Evolutionary conservation across 2,888 invertebrate genomes (phyloP).

Genomic region (Epirrita christyi): DNA sequence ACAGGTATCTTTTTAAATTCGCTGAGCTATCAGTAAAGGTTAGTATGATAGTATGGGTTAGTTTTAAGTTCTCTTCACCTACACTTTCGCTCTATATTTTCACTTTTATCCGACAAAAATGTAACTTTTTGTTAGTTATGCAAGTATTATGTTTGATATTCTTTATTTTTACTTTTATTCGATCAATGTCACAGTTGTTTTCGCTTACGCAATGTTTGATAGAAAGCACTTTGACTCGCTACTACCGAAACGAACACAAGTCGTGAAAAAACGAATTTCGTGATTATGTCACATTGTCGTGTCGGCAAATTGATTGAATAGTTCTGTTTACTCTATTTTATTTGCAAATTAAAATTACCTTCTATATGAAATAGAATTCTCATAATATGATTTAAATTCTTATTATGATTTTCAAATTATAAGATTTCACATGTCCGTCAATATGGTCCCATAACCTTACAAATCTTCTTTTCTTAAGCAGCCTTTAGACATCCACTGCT

Average conservation of each 20-base stretch:
- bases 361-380: background rate
- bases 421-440: too few species aligned
- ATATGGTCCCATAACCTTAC: too few species aligned
- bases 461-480: too few species aligned
- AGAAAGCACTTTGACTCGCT: conserved; percentile 30
- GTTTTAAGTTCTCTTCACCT: background rate
- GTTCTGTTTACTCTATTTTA: conserved; percentile 18
- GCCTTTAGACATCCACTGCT: too few species aligned
- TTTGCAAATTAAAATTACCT: conserved; percentile 1
- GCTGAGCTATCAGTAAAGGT: conserved; percentile 31
- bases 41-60: conserved; percentile 19
- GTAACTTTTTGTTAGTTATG: conserved; percentile 11
- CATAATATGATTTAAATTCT: too few species aligned
- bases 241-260: conserved; percentile 24
- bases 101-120: conserved; percentile 6
- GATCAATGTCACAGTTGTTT: conserved; percentile 26
- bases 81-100: background rate
- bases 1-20: conserved; percentile 16
- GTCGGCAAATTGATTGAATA: conserved; percentile 12
- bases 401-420: too few species aligned
- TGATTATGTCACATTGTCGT: conserved; percentile 34
- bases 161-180: conserved; percentile 31
- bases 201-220: conserved; percentile 32
- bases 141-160: conserved; percentile 17
- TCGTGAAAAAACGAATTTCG: conserved; percentile 29